phyloP scores from a whole-genome alignment of 2,888 invertebrate genomes.

The Drosophila stalkeri region DNA sequence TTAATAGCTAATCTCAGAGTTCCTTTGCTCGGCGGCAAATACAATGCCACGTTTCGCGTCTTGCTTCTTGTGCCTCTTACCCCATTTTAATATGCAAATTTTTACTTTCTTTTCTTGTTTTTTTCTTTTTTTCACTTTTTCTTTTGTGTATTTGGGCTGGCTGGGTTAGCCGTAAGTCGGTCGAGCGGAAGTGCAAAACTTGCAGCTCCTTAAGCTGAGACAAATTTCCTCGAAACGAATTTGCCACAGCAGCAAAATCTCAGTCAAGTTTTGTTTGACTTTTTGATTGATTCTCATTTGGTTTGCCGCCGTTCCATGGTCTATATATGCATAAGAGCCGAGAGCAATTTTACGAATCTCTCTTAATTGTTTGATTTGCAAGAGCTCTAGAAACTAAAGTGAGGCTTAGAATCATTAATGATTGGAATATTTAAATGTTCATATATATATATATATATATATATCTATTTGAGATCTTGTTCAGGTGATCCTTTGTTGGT shows the following conservation, averaged over 20 bases:
- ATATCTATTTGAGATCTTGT: not conserved
- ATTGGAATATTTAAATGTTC: not conserved
- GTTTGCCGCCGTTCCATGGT: not conserved
- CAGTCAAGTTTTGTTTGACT: constrained; percentile 42
- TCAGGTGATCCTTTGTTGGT: not conserved
- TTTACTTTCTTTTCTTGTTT: not conserved
- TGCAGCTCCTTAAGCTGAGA: constrained; percentile 15
- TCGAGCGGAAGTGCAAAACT: constrained; percentile 39
- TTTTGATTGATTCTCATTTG: constrained; percentile 47
- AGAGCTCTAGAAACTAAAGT: not conserved
- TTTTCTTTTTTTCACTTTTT: no score
- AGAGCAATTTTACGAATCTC: not conserved
- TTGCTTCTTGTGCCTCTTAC: not conserved
- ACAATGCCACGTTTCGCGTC: not conserved
- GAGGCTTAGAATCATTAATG: not conserved
- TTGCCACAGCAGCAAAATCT: constrained; percentile 14
- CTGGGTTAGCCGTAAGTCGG: constrained; percentile 44
- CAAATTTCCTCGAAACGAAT: constrained; percentile 35
- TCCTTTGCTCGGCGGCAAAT: constrained; percentile 11
- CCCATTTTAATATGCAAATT: constrained; percentile 60
- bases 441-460: not conserved
- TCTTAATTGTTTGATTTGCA: constrained; percentile 1
- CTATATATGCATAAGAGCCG: constrained; percentile 6
- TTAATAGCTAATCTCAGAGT: constrained; percentile 58
- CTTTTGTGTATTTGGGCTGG: not conserved